Evolutionary conservation across 2,797 vertebrate species (phyloP).

Genomic region (Picus viridis): DNA sequence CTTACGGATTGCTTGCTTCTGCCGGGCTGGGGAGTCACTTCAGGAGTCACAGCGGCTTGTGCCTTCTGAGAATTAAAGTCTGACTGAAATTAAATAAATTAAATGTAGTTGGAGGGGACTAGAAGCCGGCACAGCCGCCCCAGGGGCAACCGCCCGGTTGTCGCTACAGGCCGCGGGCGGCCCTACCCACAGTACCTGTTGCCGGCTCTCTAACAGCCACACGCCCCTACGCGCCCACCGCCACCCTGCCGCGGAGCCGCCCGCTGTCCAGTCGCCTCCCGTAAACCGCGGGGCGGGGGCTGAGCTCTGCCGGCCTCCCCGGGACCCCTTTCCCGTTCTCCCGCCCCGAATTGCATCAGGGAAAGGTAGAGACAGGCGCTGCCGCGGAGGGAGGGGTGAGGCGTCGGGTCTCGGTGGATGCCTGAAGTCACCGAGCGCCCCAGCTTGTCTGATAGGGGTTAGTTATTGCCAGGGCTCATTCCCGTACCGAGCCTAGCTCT

Average conservation of each 20-base stretch:
- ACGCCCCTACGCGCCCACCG: too few relatives aligned
- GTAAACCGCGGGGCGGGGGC: too few relatives aligned
- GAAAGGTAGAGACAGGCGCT: rapidly evolving
- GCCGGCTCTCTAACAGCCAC: background rate
- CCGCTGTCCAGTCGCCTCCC: too few relatives aligned
- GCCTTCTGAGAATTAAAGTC: background rate
- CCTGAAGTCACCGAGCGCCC: rapidly evolving
- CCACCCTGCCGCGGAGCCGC: too few relatives aligned
- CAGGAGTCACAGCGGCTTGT: too few relatives aligned
- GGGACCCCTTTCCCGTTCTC: too few relatives aligned
- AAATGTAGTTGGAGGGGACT: background rate
- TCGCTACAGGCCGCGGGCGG: background rate
- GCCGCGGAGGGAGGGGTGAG: too few relatives aligned
- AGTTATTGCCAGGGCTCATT: rapidly evolving
- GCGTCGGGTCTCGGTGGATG: background rate
- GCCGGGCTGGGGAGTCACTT: background rate
- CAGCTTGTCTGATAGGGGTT: rapidly evolving
- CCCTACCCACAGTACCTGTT: background rate
- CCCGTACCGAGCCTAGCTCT: background rate
- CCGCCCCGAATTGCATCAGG: background rate
- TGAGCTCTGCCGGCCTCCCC: background rate
- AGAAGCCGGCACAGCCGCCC: background rate
- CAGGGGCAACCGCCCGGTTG: too few relatives aligned
- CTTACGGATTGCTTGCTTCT: background rate
- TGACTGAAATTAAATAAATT: too few relatives aligned